phyloP scores from a whole-genome alignment of 1,140 invertebrate species.

The Stegodyphus dumicola region DNA sequence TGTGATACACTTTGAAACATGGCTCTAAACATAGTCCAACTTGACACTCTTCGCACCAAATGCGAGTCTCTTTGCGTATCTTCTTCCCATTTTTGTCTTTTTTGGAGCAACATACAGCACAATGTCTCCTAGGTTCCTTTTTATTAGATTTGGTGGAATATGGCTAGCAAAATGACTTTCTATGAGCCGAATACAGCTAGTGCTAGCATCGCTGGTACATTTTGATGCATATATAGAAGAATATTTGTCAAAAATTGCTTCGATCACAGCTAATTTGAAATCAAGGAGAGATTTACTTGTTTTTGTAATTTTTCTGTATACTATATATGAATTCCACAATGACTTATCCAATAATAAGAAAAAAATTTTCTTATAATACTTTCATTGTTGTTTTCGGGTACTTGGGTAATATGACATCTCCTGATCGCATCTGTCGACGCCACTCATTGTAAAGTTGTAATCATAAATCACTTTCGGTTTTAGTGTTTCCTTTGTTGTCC shows the following conservation, averaged over 20 bases:
- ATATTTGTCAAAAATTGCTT: constrained; percentile 32
- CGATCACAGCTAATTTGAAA: not conserved
- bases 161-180: constrained; percentile 11
- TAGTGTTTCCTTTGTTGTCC: constrained; percentile 9
- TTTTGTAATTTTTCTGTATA: not conserved
- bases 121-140: constrained; percentile 14
- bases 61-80: constrained; percentile 15
- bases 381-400: constrained; percentile 15
- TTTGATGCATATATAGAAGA: constrained; percentile 28
- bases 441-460: constrained; percentile 7
- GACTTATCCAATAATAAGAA: not conserved
- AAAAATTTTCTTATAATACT: constrained; percentile 1
- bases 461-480: constrained; percentile 22
- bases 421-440: constrained; percentile 4
- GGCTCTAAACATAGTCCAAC: constrained; percentile 18
- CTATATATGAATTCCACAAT: constrained; percentile 21
- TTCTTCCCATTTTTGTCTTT: constrained; percentile 9
- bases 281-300: constrained; percentile 7
- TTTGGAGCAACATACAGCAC: constrained; percentile 25
- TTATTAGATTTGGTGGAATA: constrained; percentile 26
- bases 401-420: not conserved
- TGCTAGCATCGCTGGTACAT: constrained; percentile 1
- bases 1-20: constrained; percentile 34
- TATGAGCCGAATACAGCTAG: not conserved
- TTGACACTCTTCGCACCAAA: constrained; percentile 23